Conservation (phyloP, 2,888 invertebrate species). For the Prostheceraeus crozeri region DNA sequence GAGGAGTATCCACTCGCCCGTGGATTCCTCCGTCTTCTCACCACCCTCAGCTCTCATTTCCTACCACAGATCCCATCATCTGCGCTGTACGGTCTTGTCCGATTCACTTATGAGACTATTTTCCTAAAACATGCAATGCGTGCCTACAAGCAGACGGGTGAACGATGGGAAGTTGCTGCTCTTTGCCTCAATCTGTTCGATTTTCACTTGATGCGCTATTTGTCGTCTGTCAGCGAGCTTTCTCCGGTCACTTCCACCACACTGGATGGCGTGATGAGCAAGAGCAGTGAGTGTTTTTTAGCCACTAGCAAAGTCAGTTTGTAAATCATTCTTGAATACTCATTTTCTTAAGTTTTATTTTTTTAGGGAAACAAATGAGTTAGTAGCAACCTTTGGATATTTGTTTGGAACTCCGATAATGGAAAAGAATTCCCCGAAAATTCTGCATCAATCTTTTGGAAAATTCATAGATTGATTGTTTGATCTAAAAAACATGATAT, state of each 20-base stretch:
- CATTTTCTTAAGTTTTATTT: no score
- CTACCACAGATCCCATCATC: constrained; percentile 51
- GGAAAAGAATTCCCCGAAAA: no score
- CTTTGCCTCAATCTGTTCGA: neutral
- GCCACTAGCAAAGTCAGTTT: no score
- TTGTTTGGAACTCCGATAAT: no score
- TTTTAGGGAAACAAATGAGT: no score
- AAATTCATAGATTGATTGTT: no score
- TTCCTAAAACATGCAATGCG: constrained; percentile 71
- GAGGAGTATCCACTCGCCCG: constrained; percentile 81
- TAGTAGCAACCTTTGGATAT: no score
- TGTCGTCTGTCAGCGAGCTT: neutral
- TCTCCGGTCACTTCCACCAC: constrained; percentile 45
- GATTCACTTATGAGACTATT: constrained; percentile 70
- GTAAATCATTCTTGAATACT: no score
- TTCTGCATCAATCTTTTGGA: no score
- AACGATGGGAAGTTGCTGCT: constrained; percentile 60
- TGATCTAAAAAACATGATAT: no score
- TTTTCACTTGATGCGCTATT: neutral
- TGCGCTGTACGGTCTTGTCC: constrained; percentile 55
- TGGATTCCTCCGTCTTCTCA: constrained; percentile 70
- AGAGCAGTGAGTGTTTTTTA: no score
- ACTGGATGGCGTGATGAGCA: no score
- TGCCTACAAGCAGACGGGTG: constrained; percentile 70
- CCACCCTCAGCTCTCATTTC: constrained; percentile 67